phyloP scores from a whole-genome alignment of 2,888 invertebrate species.

The Harpalus rufipes region DNA sequence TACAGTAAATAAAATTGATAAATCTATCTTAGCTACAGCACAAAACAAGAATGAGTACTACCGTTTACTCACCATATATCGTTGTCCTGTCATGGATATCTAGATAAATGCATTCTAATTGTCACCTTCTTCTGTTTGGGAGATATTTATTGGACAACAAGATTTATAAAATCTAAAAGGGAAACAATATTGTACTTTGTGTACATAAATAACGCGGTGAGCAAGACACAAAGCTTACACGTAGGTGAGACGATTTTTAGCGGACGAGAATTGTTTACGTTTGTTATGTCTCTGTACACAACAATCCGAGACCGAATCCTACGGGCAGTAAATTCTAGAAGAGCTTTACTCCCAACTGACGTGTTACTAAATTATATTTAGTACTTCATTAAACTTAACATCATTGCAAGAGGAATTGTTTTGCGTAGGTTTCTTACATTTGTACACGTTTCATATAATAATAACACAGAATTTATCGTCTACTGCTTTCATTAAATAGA shows the following conservation, averaged over 20 bases:
- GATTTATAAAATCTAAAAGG: slow-evolving; percentile 61
- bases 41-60: slow-evolving; percentile 60
- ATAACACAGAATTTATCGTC: slow-evolving; percentile 10
- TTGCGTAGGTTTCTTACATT: slow-evolving; percentile 31
- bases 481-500: not conserved
- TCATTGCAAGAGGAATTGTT: slow-evolving; percentile 24
- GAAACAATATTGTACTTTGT: slow-evolving; percentile 61
- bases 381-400: slow-evolving; percentile 49
- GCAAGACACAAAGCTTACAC: slow-evolving; percentile 37
- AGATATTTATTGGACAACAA: slow-evolving; percentile 64
- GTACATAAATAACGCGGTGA: slow-evolving; percentile 54
- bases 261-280: slow-evolving; percentile 23
- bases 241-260: slow-evolving; percentile 50
- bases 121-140: slow-evolving; percentile 64
- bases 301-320: slow-evolving; percentile 41
- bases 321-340: slow-evolving; percentile 21
- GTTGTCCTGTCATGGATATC: slow-evolving; percentile 63
- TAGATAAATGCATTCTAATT: slow-evolving; percentile 64
- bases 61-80: slow-evolving; percentile 63
- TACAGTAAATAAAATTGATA: slow-evolving; percentile 58
- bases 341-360: slow-evolving; percentile 22
- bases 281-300: slow-evolving; percentile 1
- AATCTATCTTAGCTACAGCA: slow-evolving; percentile 59
- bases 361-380: slow-evolving; percentile 49
- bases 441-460: slow-evolving; percentile 25